A percentile compares a stretch with the other conserved stretches of the same genome.
Conservation (phyloP, 2,113 vertebrate genomes). For the Hippocampus comes region DNA sequence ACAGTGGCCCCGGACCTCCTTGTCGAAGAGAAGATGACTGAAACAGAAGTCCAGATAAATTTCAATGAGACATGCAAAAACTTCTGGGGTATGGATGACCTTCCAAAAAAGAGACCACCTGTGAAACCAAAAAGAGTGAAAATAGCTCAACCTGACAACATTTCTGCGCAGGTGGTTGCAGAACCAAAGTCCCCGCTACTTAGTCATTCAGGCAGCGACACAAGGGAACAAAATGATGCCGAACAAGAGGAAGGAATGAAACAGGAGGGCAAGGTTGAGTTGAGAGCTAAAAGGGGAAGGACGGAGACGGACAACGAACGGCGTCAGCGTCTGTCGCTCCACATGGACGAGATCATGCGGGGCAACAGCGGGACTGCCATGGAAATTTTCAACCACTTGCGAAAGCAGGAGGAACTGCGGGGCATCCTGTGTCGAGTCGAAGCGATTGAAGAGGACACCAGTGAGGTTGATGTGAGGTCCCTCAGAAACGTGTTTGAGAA, state of each 20-base stretch:
- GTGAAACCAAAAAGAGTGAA: conserved; percentile 68
- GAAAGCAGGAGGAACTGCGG: conserved; percentile 81
- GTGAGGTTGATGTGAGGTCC: conserved; percentile 74
- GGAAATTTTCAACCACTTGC: conserved; percentile 82
- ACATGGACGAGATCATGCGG: conserved; percentile 87
- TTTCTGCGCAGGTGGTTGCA: background rate
- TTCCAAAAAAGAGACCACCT: conserved; percentile 41
- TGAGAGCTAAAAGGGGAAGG: conserved; percentile 75
- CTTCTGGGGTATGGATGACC: conserved; percentile 51
- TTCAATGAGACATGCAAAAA: conserved; percentile 53
- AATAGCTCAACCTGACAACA: conserved; percentile 36
- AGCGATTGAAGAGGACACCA: conserved; percentile 83
- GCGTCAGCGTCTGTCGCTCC: conserved; percentile 81
- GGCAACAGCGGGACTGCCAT: conserved; percentile 78
- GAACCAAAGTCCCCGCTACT: conserved; percentile 5
- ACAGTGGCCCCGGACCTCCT: conserved; percentile 9
- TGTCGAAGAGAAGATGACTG: conserved; percentile 11
- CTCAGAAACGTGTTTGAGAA: conserved; percentile 81
- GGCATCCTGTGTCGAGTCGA: conserved; percentile 80
- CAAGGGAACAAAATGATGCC: conserved; percentile 13
- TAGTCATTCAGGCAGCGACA: background rate
- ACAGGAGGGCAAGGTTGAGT: conserved; percentile 60
- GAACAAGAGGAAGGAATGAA: background rate
- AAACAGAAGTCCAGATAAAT: conserved; percentile 35
- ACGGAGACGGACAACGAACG: conserved; percentile 81